These are phyloP conservation scores for Aeoliscus strigatus DNA, from an alignment of 2,797 vertebrate genomes.

Conservation along the genomic window DNA sequence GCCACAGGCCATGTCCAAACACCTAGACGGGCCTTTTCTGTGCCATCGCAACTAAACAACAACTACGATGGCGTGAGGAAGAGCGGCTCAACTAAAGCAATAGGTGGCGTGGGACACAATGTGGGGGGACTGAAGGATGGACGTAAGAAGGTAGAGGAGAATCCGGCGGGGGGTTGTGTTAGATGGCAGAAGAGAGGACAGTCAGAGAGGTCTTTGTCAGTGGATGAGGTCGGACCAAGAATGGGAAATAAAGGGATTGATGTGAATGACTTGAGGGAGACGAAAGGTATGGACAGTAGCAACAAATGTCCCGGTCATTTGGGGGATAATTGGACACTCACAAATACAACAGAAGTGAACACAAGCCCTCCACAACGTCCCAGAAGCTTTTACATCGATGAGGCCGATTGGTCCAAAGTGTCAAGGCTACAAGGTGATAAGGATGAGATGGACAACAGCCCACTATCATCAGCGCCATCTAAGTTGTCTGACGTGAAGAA, in stretches of 20 bases:
- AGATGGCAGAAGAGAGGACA: neutral
- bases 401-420: conserved; percentile 54
- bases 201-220: conserved; percentile 46
- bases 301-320: conserved; percentile 9
- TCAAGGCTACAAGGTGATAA: conserved; percentile 18
- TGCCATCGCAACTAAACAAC: conserved; percentile 37
- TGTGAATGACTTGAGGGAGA: conserved; percentile 9
- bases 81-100: conserved; percentile 42
- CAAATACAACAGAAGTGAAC: conserved; percentile 19
- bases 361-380: neutral
- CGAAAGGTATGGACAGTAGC: neutral
- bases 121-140: conserved; percentile 14
- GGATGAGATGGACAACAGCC: neutral
- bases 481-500: conserved; percentile 3
- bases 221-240: conserved; percentile 41
- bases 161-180: neutral
- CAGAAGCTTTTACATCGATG: conserved; percentile 34
- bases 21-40: conserved; percentile 59
- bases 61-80: conserved; percentile 31
- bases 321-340: conserved; percentile 26
- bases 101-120: conserved; percentile 23
- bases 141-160: conserved; percentile 6
- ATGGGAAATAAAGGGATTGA: conserved; percentile 10
- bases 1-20: conserved; percentile 10
- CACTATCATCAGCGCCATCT: too few relatives aligned